Evolutionary conservation across 2,113 vertebrate species (phyloP).

Genomic region (Albula goreensis): DNA sequence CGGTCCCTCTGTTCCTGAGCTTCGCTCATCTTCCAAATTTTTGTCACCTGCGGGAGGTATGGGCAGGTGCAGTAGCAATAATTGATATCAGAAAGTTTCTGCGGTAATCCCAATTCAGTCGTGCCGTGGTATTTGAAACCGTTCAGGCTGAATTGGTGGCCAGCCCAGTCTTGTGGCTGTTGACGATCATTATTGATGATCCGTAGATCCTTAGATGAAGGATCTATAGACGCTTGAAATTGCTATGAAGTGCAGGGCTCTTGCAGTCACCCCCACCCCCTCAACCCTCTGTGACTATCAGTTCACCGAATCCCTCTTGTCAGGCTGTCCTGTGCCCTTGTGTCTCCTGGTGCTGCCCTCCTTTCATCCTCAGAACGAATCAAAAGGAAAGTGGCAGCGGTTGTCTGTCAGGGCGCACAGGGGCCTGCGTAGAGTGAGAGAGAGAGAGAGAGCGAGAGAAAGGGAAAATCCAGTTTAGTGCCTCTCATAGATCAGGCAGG

Average conservation of each 20-base stretch:
- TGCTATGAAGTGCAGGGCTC: not conserved
- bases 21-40: not conserved
- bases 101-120: not conserved
- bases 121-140: not conserved
- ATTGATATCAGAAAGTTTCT: not conserved
- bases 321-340: not conserved
- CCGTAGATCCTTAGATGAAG: too few relatives aligned
- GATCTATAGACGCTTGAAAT: too few relatives aligned
- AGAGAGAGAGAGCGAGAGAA: too few relatives aligned
- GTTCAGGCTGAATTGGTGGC: not conserved
- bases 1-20: not conserved
- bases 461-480: conserved; percentile 20
- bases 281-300: not conserved
- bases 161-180: not conserved
- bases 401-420: conserved; percentile 5
- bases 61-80: not conserved
- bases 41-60: not conserved
- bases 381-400: not conserved
- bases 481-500: conserved; percentile 9
- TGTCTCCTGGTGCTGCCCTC: not conserved
- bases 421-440: too few relatives aligned
- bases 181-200: not conserved
- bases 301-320: not conserved
- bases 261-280: not conserved
- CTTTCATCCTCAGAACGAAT: not conserved